Conservation (phyloP, 2,113 vertebrate species). For the Fregata magnificens region DNA sequence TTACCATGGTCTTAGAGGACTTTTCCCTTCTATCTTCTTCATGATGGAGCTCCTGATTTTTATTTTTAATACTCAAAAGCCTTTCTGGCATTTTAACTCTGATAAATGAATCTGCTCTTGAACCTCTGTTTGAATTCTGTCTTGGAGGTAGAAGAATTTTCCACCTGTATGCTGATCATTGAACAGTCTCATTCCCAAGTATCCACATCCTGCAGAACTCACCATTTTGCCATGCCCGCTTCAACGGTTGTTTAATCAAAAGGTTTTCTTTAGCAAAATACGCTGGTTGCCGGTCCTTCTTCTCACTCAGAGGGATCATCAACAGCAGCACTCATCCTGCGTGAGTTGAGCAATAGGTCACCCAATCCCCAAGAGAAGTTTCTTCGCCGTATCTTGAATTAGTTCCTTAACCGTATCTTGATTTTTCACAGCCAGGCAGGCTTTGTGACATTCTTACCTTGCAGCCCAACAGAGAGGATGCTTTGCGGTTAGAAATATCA, state of each 20-base stretch:
- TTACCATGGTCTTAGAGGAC: background rate
- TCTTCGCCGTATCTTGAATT: background rate
- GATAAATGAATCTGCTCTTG: background rate
- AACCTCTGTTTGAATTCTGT: background rate
- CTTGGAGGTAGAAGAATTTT: background rate
- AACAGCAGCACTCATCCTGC: background rate
- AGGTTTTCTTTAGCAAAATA: background rate
- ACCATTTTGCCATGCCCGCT: fast-evolving
- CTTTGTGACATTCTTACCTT: background rate
- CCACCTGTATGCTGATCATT: background rate
- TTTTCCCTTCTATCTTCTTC: background rate
- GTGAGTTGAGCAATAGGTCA: too few relatives aligned
- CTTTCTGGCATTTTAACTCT: background rate
- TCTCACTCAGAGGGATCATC: too few relatives aligned
- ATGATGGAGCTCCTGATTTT: background rate
- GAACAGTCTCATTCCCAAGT: background rate
- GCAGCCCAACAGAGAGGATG: too few relatives aligned
- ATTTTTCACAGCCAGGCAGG: background rate
- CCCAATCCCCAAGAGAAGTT: background rate
- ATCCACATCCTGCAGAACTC: background rate
- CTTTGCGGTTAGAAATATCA: background rate
- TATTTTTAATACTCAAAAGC: background rate
- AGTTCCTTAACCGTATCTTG: background rate
- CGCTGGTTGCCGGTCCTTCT: background rate
- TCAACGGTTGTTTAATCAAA: background rate